These are phyloP conservation scores for Hyperoplus immaculatus DNA, from an alignment of 2,797 vertebrate species.

Conservation along the genomic window DNA sequence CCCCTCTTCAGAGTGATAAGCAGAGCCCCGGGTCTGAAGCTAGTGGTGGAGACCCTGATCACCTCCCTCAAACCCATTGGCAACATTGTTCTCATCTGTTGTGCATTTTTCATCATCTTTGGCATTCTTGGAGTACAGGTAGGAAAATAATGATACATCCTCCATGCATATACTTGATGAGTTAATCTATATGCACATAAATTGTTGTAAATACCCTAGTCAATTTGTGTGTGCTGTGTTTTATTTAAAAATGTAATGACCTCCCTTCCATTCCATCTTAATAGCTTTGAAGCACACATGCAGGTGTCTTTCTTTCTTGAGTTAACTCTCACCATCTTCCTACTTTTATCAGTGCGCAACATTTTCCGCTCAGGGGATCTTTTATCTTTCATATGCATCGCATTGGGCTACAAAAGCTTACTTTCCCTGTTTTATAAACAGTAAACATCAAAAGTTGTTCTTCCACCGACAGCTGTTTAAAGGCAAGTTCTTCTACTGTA, in stretches of 20 bases:
- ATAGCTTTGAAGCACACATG: conserved; percentile 21
- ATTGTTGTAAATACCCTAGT: not conserved
- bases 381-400: conserved; percentile 27
- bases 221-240: not conserved
- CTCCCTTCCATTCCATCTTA: not conserved
- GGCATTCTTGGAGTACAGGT: conserved; percentile 99
- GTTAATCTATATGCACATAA: not conserved
- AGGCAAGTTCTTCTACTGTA: conserved; percentile 98
- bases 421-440: conserved; percentile 29
- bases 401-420: conserved; percentile 25
- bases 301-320: conserved; percentile 17
- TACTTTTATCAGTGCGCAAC: conserved; percentile 28
- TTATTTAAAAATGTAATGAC: not conserved
- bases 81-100: conserved; percentile 98
- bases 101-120: conserved; percentile 99
- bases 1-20: conserved; percentile 92
- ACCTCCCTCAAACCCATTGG: conserved; percentile 98
- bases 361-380: conserved; percentile 25
- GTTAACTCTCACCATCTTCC: conserved; percentile 24
- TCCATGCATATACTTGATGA: conserved; percentile 3
- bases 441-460: conserved; percentile 45
- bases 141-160: conserved; percentile 17
- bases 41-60: conserved; percentile 98
- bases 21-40: conserved; percentile 95
- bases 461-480: conserved; percentile 91